Evolutionary conservation across 2,797 vertebrate genomes (phyloP).

Genomic region (Sebastes steindachneri): DNA sequence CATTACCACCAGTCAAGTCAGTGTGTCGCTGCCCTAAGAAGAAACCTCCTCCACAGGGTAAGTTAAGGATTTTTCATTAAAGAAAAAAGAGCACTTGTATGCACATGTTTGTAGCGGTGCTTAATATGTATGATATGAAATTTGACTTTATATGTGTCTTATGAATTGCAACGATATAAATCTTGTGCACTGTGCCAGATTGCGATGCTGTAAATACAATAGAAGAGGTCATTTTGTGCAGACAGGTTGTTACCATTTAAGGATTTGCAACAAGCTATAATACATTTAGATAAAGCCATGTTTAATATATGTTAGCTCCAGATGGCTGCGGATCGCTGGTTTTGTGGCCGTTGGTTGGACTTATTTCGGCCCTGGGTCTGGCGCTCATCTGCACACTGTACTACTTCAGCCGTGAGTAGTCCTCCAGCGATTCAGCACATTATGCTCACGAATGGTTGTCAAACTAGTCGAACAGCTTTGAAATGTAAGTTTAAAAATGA

Average conservation of each 20-base stretch:
- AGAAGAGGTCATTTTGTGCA: background rate
- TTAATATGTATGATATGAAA: background rate
- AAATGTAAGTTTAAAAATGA: background rate
- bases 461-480: background rate
- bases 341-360: constrained; percentile 68
- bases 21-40: constrained; percentile 22
- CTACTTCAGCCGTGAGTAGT: constrained; percentile 83
- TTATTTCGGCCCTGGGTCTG: constrained; percentile 47
- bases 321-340: constrained; percentile 56
- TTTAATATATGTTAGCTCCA: background rate
- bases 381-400: constrained; percentile 65
- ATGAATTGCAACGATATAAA: background rate
- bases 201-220: background rate
- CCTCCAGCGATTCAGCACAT: background rate
- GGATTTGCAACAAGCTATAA: background rate
- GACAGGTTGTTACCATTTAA: background rate
- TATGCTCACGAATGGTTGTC: background rate
- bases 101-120: background rate
- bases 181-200: background rate
- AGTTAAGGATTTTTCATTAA: background rate
- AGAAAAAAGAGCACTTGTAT: background rate
- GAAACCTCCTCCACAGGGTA: background rate
- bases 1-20: background rate
- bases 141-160: background rate
- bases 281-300: background rate